Conservation (phyloP, 2,888 invertebrate species). For the Eulithis prunata region DNA sequence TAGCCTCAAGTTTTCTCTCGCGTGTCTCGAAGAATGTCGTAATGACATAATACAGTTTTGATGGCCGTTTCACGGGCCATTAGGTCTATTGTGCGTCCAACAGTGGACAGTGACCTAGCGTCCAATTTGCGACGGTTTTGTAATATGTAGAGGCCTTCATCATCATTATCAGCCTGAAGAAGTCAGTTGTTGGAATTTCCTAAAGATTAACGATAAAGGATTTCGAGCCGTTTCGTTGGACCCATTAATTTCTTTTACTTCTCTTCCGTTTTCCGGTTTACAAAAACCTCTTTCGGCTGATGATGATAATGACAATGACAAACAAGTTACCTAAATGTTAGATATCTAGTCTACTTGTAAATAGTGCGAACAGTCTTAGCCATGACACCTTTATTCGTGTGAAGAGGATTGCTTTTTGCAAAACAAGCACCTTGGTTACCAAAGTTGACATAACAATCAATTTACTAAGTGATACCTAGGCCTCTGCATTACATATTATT, state of each 20-base stretch:
- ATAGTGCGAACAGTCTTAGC: background rate
- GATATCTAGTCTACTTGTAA: background rate
- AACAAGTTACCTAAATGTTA: background rate
- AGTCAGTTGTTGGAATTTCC: too few species aligned
- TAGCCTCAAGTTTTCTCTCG: conserved; percentile 1
- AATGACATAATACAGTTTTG: conserved; percentile 26
- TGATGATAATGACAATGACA: background rate
- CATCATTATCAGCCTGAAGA: background rate
- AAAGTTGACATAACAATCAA: conserved; percentile 1
- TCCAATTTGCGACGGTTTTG: conserved; percentile 28
- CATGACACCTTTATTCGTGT: background rate
- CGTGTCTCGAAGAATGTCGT: conserved; percentile 18
- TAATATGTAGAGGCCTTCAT: background rate
- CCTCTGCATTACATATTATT: too few species aligned
- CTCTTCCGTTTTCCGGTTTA: too few species aligned
- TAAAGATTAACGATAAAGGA: too few species aligned
- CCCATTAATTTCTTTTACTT: too few species aligned
- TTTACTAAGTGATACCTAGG: too few species aligned
- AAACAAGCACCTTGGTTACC: background rate
- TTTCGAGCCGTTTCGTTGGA: too few species aligned
- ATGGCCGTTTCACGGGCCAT: conserved; percentile 27
- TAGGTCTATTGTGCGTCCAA: conserved; percentile 22
- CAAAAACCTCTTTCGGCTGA: background rate
- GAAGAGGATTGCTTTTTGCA: background rate
- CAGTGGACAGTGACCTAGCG: conserved; percentile 3